A percentile compares a stretch with the other conserved stretches of the same genome.
These are phyloP conservation scores for Asbolus verrucosus DNA, from an alignment of 1,140 invertebrate species.

Conservation along the genomic window DNA sequence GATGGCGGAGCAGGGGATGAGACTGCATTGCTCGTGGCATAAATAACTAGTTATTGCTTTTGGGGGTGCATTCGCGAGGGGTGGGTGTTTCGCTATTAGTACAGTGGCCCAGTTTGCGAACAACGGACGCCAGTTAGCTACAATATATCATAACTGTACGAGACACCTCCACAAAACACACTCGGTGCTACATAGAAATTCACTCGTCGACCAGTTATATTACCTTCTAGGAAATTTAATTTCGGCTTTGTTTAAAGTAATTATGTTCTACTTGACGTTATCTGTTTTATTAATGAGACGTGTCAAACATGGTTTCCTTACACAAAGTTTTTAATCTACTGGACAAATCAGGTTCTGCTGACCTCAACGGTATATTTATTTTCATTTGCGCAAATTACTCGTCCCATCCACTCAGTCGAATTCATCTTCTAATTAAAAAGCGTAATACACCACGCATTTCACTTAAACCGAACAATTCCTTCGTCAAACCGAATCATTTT, in stretches of 20 bases:
- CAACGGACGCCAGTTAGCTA: slow-evolving; percentile 46
- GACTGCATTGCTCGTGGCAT: slow-evolving; percentile 44
- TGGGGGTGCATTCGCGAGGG: slow-evolving; percentile 29
- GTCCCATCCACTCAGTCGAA: slow-evolving; percentile 7
- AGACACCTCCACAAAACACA: slow-evolving; percentile 47
- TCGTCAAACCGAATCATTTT: no score
- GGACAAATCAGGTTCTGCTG: slow-evolving; percentile 18
- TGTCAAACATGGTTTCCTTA: slow-evolving; percentile 24
- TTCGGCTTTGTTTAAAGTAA: slow-evolving; percentile 28
- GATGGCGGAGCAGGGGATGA: slow-evolving; percentile 25
- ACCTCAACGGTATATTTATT: not conserved
- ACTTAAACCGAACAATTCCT: no score
- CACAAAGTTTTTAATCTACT: slow-evolving; percentile 1
- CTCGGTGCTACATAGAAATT: slow-evolving; percentile 34
- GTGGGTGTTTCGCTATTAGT: slow-evolving; percentile 42
- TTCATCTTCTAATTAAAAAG: slow-evolving; percentile 22
- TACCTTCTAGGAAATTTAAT: slow-evolving; percentile 33
- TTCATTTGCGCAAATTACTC: no score
- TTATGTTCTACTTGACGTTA: slow-evolving; percentile 21
- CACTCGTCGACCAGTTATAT: slow-evolving; percentile 34
- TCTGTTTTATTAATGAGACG: slow-evolving; percentile 20
- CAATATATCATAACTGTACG: slow-evolving; percentile 48
- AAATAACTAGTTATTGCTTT: slow-evolving; percentile 49
- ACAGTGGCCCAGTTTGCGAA: slow-evolving; percentile 44
- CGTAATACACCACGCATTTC: not conserved